Evolutionary conservation across 2,888 invertebrate genomes (phyloP).

Genomic region (Tenodera sinensis): DNA sequence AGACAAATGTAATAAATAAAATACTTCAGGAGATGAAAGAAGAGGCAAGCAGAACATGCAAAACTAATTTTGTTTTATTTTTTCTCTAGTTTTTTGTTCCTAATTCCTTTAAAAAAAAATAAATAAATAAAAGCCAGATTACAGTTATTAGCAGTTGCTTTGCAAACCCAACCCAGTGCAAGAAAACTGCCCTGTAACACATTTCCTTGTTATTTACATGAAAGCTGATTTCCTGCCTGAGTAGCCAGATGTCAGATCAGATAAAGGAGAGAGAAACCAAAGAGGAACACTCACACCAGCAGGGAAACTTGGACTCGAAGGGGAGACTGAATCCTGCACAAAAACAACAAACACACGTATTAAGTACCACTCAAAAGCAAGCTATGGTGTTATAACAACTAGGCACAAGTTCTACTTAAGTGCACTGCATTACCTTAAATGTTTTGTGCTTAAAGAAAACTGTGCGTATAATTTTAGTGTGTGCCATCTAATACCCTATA

Average conservation of each 20-base stretch:
- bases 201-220: background rate
- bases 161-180: background rate
- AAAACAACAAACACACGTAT: slow-evolving; percentile 29
- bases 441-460: background rate
- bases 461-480: background rate
- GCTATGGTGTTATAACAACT: background rate
- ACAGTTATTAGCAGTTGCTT: background rate
- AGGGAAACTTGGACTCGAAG: slow-evolving; percentile 33
- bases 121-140: background rate
- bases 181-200: background rate
- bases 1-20: background rate
- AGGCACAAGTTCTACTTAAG: background rate
- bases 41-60: background rate
- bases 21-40: background rate
- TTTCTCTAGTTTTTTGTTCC: background rate
- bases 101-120: background rate
- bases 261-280: slow-evolving; percentile 10
- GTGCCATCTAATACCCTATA: too few species aligned
- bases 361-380: background rate
- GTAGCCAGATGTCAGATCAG: background rate
- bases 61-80: background rate
- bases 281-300: slow-evolving; percentile 29
- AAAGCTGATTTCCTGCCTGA: background rate
- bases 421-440: background rate
- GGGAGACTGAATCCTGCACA: slow-evolving; percentile 34